phyloP scores from a whole-genome alignment of 2,113 vertebrate genomes.

The Plecturocebus donacophilus region DNA sequence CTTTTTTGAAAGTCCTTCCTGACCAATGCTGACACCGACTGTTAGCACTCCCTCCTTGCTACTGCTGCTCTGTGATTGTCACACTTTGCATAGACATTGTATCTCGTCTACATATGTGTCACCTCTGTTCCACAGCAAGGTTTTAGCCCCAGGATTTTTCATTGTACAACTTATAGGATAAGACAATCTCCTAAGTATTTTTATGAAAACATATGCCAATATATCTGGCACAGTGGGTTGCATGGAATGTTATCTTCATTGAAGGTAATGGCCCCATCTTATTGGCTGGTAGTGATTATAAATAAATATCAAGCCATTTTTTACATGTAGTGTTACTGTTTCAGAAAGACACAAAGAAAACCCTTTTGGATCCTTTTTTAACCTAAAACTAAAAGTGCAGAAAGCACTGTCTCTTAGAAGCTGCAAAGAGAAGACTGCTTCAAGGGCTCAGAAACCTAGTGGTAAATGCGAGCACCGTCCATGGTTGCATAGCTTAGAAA shows the following conservation, averaged over 20 bases:
- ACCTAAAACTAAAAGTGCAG: background rate
- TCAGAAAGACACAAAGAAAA: background rate
- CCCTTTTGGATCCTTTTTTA: background rate
- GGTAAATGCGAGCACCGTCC: too few relatives aligned
- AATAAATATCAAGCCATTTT: background rate
- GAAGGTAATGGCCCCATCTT: background rate
- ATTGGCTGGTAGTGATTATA: background rate
- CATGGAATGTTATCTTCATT: background rate
- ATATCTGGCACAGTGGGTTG: background rate
- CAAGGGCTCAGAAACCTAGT: background rate
- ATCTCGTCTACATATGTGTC: fast-evolving
- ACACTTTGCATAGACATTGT: background rate
- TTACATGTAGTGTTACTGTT: background rate
- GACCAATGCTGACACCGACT: too few relatives aligned
- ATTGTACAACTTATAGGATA: background rate
- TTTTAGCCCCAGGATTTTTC: background rate
- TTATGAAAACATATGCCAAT: background rate
- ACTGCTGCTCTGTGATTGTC: background rate
- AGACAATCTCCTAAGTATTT: background rate
- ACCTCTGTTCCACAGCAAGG: background rate
- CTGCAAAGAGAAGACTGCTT: background rate
- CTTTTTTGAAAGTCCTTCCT: background rate
- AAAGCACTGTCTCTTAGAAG: background rate
- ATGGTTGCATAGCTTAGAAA: background rate
- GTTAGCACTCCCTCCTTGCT: background rate